Percentiles rank a stretch among this genome's conserved stretches.
Conservation (phyloP, 1,140 invertebrate species). For the Epicauta chinensis region DNA sequence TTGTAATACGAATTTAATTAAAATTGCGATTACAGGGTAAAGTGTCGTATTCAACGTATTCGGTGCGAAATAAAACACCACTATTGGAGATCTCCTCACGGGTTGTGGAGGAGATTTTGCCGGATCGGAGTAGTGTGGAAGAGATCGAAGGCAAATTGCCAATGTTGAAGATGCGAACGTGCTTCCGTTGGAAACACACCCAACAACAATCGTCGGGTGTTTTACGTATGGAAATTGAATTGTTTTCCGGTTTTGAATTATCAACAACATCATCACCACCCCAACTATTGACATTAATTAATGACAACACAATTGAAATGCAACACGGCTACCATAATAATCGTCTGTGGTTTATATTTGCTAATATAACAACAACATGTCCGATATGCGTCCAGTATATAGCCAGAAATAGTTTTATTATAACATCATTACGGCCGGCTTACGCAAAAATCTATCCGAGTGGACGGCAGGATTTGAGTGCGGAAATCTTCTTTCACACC, state of each 20-base stretch:
- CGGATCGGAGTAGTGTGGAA: conserved; percentile 52
- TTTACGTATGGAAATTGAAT: conserved; percentile 51
- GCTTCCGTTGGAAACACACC: conserved; percentile 56
- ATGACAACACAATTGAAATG: conserved; percentile 42
- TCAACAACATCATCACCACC: conserved; percentile 37
- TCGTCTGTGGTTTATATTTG: conserved; percentile 57
- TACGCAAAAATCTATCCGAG: conserved; percentile 55
- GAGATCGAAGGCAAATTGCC: conserved; percentile 56
- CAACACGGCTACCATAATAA: conserved; percentile 52
- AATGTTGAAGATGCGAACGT: conserved; percentile 52
- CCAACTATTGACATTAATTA: conserved; percentile 30
- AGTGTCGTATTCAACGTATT: conserved; percentile 54
- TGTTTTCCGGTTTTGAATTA: conserved; percentile 59
- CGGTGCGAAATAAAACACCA: conserved; percentile 47
- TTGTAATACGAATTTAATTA: neutral
- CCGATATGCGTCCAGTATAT: conserved; percentile 54
- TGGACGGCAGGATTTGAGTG: conserved; percentile 51
- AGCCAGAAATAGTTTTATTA: conserved; percentile 49
- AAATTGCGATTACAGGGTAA: conserved; percentile 40
- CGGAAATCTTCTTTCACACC: conserved; percentile 57
- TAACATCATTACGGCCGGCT: conserved; percentile 52
- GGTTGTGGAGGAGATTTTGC: conserved; percentile 53
- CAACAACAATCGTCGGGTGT: conserved; percentile 49
- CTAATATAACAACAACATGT: conserved; percentile 53
- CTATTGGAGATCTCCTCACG: conserved; percentile 51